Evolutionary conservation across 1,140 invertebrate genomes (phyloP).

Genomic region (Formica exsecta): DNA sequence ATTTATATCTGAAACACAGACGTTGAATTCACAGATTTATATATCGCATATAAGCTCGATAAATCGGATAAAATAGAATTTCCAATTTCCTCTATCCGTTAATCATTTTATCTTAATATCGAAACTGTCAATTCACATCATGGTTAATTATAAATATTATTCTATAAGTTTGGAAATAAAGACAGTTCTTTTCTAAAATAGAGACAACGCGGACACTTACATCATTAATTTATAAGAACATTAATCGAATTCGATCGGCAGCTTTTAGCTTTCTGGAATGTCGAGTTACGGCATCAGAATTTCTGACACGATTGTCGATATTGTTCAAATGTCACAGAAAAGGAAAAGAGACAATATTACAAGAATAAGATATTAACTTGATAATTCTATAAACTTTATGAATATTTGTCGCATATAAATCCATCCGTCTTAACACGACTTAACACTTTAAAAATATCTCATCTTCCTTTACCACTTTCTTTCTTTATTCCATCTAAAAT

Average conservation of each 20-base stretch:
- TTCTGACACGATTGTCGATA: conserved; percentile 16
- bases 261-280: not conserved
- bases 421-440: not conserved
- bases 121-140: not conserved
- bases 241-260: conserved; percentile 2
- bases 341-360: not conserved
- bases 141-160: not conserved
- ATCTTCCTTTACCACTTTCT: not conserved
- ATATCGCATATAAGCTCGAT: too few species aligned
- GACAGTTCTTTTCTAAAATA: not conserved
- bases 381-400: conserved; percentile 5
- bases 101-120: not conserved
- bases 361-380: not conserved
- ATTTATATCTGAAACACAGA: too few species aligned
- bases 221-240: not conserved
- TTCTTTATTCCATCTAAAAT: not conserved
- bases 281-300: not conserved
- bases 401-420: not conserved
- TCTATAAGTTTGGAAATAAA: conserved; percentile 1
- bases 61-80: not conserved
- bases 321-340: not conserved
- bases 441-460: not conserved
- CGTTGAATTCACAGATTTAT: too few species aligned
- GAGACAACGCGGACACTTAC: not conserved
- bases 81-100: not conserved